Evolutionary conservation across 2,888 invertebrate species (phyloP), one percentile per base, ranked within the genome.

Genomic region (Drosophila tripunctata): DNA sequence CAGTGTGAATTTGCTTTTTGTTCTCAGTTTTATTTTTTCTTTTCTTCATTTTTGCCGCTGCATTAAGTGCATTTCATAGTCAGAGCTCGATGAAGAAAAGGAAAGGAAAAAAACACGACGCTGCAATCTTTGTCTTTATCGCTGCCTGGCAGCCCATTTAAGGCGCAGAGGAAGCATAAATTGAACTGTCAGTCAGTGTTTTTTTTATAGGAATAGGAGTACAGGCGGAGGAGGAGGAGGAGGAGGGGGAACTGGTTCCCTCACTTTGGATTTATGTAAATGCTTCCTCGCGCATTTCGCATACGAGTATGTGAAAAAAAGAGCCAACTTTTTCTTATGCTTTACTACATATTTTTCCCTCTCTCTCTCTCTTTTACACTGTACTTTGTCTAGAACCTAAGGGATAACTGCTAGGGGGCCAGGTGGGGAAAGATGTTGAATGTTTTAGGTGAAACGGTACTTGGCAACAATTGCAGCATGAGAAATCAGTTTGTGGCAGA

Each of bases 51-150:
- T 10, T 8, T 27, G 27, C 21, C 51, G 68, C 47, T 71, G 84
- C 81, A 74, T 86, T 88, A 88, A 88, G 89, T 88, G 88, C 88
- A 88, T 88, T 89, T 88, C 74, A 89, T 86, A 80, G 89, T 88
- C 79, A 75, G n/a, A n/a, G 69, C 60, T 60, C 58, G 64, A 55
- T 48, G 56, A 6, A 64, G 44, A 51, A n/a, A n/a, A 66, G 27
- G 10, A 27, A 27, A 8, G 10, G 24, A 6, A 6, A 8, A 31
- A 65, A 78, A 83, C 75, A 77, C 63, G 65, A 68, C n/a, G 71
- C 78, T 73, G 69, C 72, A 81, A 88, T 88, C 87, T 82, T 75
- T 72, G 82, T 75, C 66, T 81, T 85, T 85, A 85, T 87, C 73
- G 77, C 63, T 45, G 72, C 48, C 56, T 50, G 66, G 67, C 71